Base-by-base conservation (phyloP, 1,140 invertebrate genomes). In the Zaprionus capensis region DNA sequence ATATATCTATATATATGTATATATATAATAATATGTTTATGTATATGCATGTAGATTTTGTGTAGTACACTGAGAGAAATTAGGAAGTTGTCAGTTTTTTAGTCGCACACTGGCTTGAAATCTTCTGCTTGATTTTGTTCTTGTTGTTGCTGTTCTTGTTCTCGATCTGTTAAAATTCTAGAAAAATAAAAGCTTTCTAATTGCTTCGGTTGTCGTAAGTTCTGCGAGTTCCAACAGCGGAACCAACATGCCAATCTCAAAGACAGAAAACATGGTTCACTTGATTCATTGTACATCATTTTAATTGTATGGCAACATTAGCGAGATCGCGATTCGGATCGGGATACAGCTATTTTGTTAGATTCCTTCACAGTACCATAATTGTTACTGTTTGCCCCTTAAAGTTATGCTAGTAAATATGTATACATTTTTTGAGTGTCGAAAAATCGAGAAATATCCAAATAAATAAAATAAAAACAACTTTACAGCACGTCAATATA, bases 111-210 rank as follows among this genome's bases (percentile, higher is more conserved):
- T 22, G 46, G 46, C 46, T 22, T 51, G 46, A 22, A 51, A 51
- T 73, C 22, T 36, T 26, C 41, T 24, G 41, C 61, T 63, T 68
- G 20, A 64, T 71, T 26, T 55, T 61, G 53, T 57, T 72, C 2
- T 76, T 64, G 59, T 75, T 58, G n/a, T 80, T 76, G 64, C 70
- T 65, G 24, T 65, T 71, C n/a, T 65, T 64, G 15, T 61, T 76
- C 34, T 53, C 55, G 61, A 70, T 49, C 44, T 71, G 41, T 86
- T 86, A 87, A 87, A 87, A 87, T 88, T 75, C 83, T 87, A 87
- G 83, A 87, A 87, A 87, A 87, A 87, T 88, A 87, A 87, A 87
- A 88, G 81, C 83, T 88, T 83, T 87, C 78, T 83, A 83, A 87
- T 88, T 87, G 84, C 84, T 87, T 87, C 65, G 73, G 71, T 87